Conservation (phyloP, 1,140 invertebrate species). For the Hormaphis cornu region DNA sequence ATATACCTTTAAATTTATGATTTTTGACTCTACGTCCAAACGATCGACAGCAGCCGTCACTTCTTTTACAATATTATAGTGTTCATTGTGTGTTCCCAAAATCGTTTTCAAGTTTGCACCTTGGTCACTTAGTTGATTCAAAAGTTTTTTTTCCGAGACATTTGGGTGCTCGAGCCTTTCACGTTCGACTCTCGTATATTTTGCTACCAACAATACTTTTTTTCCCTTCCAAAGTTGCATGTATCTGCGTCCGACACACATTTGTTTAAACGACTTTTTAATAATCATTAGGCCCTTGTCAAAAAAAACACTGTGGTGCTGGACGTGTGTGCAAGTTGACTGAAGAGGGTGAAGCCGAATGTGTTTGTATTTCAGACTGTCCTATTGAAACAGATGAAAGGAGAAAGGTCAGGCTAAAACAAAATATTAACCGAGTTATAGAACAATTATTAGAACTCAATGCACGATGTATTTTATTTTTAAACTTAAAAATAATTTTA, state of each 20-base stretch:
- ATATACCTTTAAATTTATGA: constrained; percentile 26
- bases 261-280: constrained; percentile 28
- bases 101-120: constrained; percentile 16
- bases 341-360: constrained; percentile 62
- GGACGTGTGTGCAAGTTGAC: constrained; percentile 73
- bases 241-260: constrained; percentile 11
- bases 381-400: constrained; percentile 66
- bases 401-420: constrained; percentile 49
- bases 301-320: constrained; percentile 76
- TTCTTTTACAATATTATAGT: constrained; percentile 27
- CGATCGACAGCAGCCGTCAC: not conserved
- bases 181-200: constrained; percentile 25
- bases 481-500: constrained; percentile 39
- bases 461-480: too few relatives aligned
- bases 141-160: constrained; percentile 10
- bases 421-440: not conserved
- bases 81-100: constrained; percentile 18
- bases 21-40: constrained; percentile 22
- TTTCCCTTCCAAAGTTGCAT: constrained; percentile 26
- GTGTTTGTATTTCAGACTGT: constrained; percentile 75
- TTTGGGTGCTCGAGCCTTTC: constrained; percentile 11
- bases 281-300: constrained; percentile 60
- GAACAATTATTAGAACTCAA: not conserved
- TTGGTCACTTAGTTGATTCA: constrained; percentile 18
- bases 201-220: constrained; percentile 22